These are phyloP conservation scores for Melanotaenia duboulayi DNA, from an alignment of 2,113 vertebrate species.

Conservation along the genomic window DNA sequence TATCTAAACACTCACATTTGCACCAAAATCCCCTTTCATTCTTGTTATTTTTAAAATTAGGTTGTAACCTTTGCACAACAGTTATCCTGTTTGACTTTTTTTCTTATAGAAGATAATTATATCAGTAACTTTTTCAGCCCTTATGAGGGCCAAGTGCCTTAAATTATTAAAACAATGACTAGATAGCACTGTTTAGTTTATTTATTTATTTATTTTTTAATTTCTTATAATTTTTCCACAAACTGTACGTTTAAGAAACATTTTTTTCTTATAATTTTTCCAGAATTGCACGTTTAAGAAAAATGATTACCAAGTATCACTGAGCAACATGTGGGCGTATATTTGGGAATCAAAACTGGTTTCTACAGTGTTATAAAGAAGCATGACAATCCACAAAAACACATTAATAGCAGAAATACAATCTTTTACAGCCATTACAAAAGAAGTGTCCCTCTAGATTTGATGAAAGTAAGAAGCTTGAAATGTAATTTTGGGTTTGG, in stretches of 20 bases:
- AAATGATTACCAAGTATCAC: neutral
- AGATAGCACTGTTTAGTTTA: neutral
- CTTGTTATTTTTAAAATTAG: too few relatives aligned
- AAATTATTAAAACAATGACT: too few relatives aligned
- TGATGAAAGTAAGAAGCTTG: conserved; percentile 29
- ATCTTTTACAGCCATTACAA: conserved; percentile 18
- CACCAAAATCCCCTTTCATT: too few relatives aligned
- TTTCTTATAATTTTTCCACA: neutral
- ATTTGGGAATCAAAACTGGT: neutral
- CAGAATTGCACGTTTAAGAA: neutral
- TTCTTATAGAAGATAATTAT: too few relatives aligned
- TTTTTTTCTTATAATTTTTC: neutral
- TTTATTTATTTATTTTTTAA: conserved; percentile 2
- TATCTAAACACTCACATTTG: too few relatives aligned
- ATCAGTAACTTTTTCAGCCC: too few relatives aligned
- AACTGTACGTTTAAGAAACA: neutral
- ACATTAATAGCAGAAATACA: conserved; percentile 16
- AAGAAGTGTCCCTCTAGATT: conserved; percentile 14
- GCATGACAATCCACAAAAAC: conserved; percentile 23
- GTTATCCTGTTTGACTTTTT: too few relatives aligned
- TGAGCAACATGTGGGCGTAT: neutral
- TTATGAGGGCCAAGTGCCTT: too few relatives aligned
- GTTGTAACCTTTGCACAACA: too few relatives aligned
- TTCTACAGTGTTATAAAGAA: conserved; percentile 6
- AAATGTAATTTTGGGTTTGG: conserved; percentile 35